Evolutionary conservation across 2,113 vertebrate species (phyloP), one percentile per base, ranked within the genome.

Genomic region (Pitta sordida): DNA sequence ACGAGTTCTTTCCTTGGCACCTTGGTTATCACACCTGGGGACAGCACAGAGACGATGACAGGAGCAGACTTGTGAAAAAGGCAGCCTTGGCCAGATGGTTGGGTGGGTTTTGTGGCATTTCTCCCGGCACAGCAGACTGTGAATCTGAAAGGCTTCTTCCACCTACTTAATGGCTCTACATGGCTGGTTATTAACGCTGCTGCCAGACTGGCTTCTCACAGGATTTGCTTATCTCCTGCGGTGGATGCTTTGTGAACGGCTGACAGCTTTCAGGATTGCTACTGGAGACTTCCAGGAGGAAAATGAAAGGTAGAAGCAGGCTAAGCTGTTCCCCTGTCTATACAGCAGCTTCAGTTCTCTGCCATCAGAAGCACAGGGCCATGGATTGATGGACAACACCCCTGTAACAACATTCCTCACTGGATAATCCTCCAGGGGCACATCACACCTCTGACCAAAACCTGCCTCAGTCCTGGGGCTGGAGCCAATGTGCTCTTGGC

Each of bases 141-240:
- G 75, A 59, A 48, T 55, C 74, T 59, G 36, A 5, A 39, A 70
- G 56, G 60, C 65, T 84, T 64, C 78, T 78, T 69, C 88, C 65
- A 59, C 51, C 46, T 37, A 7, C 70, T 67, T 30, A 51, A 39
- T 39, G 56, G 48, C 82, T 79, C 53, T 21, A 30, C 3, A 1
- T 0, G 3, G 44, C 82, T 79, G 69, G 30, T 60, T 75, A 56
- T 55, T 73, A 80, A 75, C 2, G 16, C 43, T 85, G 65, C 83
- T 94, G 87, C 69, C 89, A 83, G 55, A 89, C 21, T 2, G 22
- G 68, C 73, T 83, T 36, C 86, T 73, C 79, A 3, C 5, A 83
- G 71, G 86, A 73, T 90, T 56, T 91, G 37, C 74, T 93, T n/a
- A 55, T 88, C 83, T 68, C 67, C 63, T 69, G 86, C 60, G 65